Conservation (phyloP, 2,888 invertebrate species). For the Lepidochrysops patricia region DNA sequence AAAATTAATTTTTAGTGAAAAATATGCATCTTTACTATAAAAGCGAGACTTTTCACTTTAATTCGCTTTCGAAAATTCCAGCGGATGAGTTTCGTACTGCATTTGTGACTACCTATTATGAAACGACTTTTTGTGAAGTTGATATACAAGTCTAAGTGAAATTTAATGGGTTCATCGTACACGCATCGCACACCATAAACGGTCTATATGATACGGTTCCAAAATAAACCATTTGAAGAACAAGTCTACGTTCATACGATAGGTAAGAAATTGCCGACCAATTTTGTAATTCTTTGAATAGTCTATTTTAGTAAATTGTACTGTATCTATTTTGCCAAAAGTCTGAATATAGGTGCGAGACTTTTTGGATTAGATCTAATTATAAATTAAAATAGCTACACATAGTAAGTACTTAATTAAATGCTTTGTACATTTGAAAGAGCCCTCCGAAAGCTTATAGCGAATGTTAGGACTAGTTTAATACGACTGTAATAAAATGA, state of each 20-base stretch:
- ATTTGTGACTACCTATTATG: not conserved
- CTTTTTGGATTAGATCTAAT: too few relatives aligned
- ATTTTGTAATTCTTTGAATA: too few relatives aligned
- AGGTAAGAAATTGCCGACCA: not conserved
- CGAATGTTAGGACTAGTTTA: too few relatives aligned
- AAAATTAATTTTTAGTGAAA: too few relatives aligned
- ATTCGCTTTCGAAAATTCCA: not conserved
- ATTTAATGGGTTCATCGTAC: conserved; percentile 5
- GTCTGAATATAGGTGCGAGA: too few relatives aligned
- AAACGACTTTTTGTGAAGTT: conserved; percentile 5
- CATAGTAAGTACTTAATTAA: too few relatives aligned
- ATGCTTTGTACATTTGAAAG: too few relatives aligned
- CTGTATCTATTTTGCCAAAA: too few relatives aligned
- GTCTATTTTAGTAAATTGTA: too few relatives aligned
- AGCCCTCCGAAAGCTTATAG: too few relatives aligned
- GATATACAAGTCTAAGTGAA: conserved; percentile 11
- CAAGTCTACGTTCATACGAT: not conserved
- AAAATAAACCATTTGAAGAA: not conserved
- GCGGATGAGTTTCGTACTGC: not conserved
- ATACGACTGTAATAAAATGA: too few relatives aligned
- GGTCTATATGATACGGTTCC: conserved; percentile 32
- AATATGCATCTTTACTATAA: not conserved
- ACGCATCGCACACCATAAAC: conserved; percentile 28
- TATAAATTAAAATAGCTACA: too few relatives aligned
- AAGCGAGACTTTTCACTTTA: not conserved